Percentiles rank a stretch among this genome's conserved stretches.
These are phyloP conservation scores for Danio albolineatus DNA, from an alignment of 2,797 vertebrate species.

Conservation along the genomic window DNA sequence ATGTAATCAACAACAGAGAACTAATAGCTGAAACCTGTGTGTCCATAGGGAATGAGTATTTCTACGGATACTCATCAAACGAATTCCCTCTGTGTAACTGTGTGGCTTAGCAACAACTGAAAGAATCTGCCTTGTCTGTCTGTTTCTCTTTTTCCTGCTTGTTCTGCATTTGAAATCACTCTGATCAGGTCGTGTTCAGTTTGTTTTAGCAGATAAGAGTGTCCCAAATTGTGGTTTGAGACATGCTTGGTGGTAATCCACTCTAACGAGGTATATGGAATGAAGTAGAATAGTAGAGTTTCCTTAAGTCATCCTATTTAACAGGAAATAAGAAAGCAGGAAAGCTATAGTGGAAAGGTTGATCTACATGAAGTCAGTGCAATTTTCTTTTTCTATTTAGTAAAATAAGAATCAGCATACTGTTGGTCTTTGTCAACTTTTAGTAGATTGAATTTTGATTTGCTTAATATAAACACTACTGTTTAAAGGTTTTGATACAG, in stretches of 20 bases:
- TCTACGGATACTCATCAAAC: background rate
- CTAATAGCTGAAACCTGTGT: background rate
- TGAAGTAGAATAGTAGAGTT: conserved; percentile 15
- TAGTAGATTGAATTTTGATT: too few species aligned
- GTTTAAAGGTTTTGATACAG: too few species aligned
- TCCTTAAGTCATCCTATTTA: conserved; percentile 21
- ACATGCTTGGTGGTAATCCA: conserved; percentile 41
- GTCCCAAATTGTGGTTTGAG: conserved; percentile 20
- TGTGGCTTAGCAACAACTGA: conserved; percentile 38
- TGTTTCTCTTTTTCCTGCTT: conserved; percentile 9
- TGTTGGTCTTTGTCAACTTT: too few species aligned
- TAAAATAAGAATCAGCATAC: too few species aligned
- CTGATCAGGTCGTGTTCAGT: conserved; percentile 42
- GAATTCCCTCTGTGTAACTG: conserved; percentile 4
- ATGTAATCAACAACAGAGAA: background rate
- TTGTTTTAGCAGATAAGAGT: conserved; percentile 44
- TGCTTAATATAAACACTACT: too few species aligned
- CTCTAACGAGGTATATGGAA: conserved; percentile 17
- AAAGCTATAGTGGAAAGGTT: background rate
- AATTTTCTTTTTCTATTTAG: too few species aligned
- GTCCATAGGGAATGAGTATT: background rate
- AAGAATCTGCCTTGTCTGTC: background rate
- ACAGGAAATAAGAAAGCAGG: conserved; percentile 15
- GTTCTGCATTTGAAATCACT: conserved; percentile 6
- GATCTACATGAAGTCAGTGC: too few species aligned